A percentile compares a stretch with the other conserved stretches of the same genome.
Conservation (phyloP, 1,140 invertebrate species). For the Micrasema minimum region DNA sequence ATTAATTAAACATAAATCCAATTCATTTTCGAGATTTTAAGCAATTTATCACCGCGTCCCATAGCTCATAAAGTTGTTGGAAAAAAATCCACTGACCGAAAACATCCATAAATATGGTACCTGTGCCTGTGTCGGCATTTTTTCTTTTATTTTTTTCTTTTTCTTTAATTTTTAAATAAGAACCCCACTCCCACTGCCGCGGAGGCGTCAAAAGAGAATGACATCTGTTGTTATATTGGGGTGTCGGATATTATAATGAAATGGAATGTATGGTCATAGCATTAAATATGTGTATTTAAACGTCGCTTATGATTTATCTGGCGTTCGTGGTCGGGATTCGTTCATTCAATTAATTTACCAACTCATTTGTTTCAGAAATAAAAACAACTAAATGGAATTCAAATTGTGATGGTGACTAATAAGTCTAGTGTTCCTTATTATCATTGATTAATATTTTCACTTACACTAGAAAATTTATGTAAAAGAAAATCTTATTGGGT, state of each 20-base stretch:
- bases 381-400: neutral
- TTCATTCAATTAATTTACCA: conserved; percentile 40
- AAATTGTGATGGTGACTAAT: no score
- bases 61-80: conserved; percentile 30
- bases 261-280: conserved; percentile 48
- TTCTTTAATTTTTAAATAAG: conserved; percentile 45
- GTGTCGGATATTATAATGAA: conserved; percentile 48
- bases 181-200: conserved; percentile 44
- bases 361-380: conserved; percentile 40
- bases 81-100: conserved; percentile 44
- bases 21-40: conserved; percentile 17
- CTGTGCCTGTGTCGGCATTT: conserved; percentile 52
- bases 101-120: conserved; percentile 52
- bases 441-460: no score
- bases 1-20: conserved; percentile 39
- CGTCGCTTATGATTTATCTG: conserved; percentile 50
- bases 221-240: conserved; percentile 54
- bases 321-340: conserved; percentile 43
- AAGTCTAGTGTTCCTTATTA: no score
- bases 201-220: conserved; percentile 53
- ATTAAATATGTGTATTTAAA: conserved; percentile 54
- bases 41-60: conserved; percentile 35
- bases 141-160: no score
- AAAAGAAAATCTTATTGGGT: no score
- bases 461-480: no score